Conservation (phyloP, 1,140 invertebrate genomes). For the Ceratina calcarata region DNA sequence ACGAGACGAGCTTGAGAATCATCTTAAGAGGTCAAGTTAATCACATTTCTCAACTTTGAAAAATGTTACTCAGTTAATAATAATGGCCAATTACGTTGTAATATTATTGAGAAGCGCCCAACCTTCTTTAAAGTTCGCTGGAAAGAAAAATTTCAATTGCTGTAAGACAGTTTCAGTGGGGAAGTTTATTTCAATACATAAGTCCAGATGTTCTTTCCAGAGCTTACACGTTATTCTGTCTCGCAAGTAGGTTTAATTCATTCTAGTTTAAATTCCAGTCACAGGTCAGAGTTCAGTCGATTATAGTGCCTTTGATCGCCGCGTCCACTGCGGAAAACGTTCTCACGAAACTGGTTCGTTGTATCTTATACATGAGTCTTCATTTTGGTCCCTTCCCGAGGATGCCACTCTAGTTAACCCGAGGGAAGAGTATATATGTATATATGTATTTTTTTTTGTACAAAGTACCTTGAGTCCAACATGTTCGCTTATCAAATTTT, state of each 20-base stretch:
- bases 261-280: constrained; percentile 49
- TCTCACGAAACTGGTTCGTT: constrained; percentile 58
- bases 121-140: too few species aligned
- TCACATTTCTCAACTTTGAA: too few species aligned
- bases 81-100: too few species aligned
- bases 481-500: not conserved
- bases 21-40: too few species aligned
- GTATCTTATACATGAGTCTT: constrained; percentile 30
- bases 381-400: constrained; percentile 31
- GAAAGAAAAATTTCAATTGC: too few species aligned
- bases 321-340: constrained; percentile 45
- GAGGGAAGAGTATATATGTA: constrained; percentile 19
- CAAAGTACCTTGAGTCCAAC: not conserved
- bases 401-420: constrained; percentile 50
- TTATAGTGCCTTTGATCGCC: constrained; percentile 67
- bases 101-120: too few species aligned
- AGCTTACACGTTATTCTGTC: not conserved
- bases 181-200: constrained; percentile 11
- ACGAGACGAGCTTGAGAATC: too few species aligned
- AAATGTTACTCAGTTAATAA: too few species aligned
- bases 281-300: constrained; percentile 60
- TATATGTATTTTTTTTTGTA: not conserved
- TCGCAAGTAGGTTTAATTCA: constrained; percentile 40
- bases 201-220: constrained; percentile 24
- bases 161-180: not conserved